Evolutionary conservation across 53 echinoderm and acorn worm species (phyloP).

Genomic region (Glandiceps talaboti): DNA sequence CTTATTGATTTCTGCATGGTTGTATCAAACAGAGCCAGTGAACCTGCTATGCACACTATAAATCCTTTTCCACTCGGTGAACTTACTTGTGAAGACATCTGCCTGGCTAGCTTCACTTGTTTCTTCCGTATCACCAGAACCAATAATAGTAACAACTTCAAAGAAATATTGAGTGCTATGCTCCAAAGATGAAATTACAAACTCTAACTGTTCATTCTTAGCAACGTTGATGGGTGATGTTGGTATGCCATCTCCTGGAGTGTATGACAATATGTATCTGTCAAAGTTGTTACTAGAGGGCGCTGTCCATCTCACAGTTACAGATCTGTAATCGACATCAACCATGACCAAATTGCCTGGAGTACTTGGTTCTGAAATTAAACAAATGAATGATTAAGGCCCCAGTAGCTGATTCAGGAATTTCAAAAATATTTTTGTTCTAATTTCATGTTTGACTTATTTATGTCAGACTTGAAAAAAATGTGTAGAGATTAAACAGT

Average conservation of each 20-base stretch:
- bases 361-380: neutral
- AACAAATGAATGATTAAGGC: too few species aligned
- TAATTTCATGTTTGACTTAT: too few species aligned
- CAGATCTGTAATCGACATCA: neutral
- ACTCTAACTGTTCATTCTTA: neutral
- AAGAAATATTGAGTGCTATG: neutral
- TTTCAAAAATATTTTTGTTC: too few species aligned
- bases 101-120: neutral
- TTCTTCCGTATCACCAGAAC: neutral
- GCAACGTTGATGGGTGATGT: neutral
- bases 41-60: too few species aligned
- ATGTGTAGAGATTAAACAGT: too few species aligned
- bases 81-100: neutral
- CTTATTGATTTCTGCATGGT: too few species aligned
- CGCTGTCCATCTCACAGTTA: constrained; percentile 9
- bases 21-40: too few species aligned
- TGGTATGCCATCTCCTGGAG: constrained; percentile 11
- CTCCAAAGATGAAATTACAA: neutral
- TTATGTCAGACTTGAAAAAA: too few species aligned
- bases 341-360: neutral
- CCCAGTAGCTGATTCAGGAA: too few species aligned
- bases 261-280: constrained; percentile 10
- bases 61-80: too few species aligned
- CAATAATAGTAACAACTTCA: neutral
- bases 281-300: neutral